phyloP scores from a whole-genome alignment of 2,797 vertebrate genomes.

The Psittacula echo region DNA sequence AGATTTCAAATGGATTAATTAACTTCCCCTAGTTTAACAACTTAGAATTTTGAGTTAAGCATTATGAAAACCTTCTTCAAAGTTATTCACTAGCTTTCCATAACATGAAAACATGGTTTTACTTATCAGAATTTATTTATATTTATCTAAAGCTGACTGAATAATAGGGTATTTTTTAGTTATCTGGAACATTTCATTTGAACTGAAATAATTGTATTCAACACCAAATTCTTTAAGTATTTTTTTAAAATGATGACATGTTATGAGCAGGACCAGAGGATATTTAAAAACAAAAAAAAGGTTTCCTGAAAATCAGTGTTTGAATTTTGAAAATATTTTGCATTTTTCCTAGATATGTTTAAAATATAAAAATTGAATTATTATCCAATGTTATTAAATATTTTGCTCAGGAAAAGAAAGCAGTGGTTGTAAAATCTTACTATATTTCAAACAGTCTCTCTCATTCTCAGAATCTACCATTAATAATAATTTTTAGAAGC shows the following conservation, averaged over 20 bases:
- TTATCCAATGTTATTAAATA: slow-evolving; percentile 17
- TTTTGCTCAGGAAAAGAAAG: slow-evolving; percentile 42
- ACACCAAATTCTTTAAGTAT: background rate
- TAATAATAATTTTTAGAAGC: slow-evolving; percentile 63
- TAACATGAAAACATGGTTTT: background rate
- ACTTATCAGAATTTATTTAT: background rate
- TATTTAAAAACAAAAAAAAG: background rate
- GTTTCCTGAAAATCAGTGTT: background rate
- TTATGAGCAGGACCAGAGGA: background rate
- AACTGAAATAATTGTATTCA: background rate
- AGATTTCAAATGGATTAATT: background rate
- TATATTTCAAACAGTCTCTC: slow-evolving; percentile 24
- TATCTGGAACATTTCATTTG: background rate
- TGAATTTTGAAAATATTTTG: background rate
- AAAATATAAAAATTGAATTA: background rate
- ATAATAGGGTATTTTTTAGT: background rate
- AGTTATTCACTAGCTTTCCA: background rate
- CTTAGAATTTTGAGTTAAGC: background rate
- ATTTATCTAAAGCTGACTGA: background rate
- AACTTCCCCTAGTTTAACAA: background rate
- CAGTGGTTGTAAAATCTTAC: slow-evolving; percentile 25
- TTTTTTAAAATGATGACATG: background rate
- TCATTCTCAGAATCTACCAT: slow-evolving; percentile 50
- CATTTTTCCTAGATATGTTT: background rate
- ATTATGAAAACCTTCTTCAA: background rate